Conservation (phyloP, 1,140 invertebrate species). For the Zaprionus inermis region DNA sequence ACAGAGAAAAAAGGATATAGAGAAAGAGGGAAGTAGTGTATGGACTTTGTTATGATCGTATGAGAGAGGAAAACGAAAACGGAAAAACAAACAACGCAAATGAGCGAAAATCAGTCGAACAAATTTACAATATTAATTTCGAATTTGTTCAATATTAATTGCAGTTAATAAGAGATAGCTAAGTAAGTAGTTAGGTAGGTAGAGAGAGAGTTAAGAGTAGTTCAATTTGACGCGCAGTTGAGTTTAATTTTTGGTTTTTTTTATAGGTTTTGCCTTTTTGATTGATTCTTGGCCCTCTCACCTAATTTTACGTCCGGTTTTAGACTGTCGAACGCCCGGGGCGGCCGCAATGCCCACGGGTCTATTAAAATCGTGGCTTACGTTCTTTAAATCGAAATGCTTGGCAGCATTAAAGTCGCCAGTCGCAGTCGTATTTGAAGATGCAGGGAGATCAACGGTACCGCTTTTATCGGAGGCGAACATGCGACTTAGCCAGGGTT, state of each 20-base stretch:
- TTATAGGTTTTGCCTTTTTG: slow-evolving; percentile 11
- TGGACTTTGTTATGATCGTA: background rate
- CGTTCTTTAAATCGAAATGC: slow-evolving; percentile 82
- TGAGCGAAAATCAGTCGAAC: slow-evolving; percentile 1
- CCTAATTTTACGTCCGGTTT: slow-evolving; percentile 84
- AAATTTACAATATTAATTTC: slow-evolving; percentile 42
- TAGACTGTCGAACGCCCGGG: slow-evolving; percentile 67
- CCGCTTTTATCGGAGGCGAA: slow-evolving; percentile 64
- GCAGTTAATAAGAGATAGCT: slow-evolving; percentile 51
- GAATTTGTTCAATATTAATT: slow-evolving; percentile 31
- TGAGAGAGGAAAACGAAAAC: slow-evolving; percentile 5
- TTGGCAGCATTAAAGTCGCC: slow-evolving; percentile 79
- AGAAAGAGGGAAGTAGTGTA: background rate
- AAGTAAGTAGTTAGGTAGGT: slow-evolving; percentile 34
- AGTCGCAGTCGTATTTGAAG: slow-evolving; percentile 11
- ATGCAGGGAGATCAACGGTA: slow-evolving; percentile 45
- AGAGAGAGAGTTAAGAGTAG: slow-evolving; percentile 25
- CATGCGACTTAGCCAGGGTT: slow-evolving; percentile 83
- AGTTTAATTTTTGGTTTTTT: slow-evolving; percentile 24
- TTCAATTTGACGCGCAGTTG: slow-evolving; percentile 56
- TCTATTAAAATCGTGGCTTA: slow-evolving; percentile 83
- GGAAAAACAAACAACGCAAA: background rate
- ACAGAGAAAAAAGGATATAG: slow-evolving; percentile 42
- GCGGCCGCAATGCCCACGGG: slow-evolving; percentile 77
- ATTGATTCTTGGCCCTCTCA: slow-evolving; percentile 69